Base-by-base conservation (phyloP, 1,140 invertebrate genomes). In the Eriosoma lanigerum region DNA sequence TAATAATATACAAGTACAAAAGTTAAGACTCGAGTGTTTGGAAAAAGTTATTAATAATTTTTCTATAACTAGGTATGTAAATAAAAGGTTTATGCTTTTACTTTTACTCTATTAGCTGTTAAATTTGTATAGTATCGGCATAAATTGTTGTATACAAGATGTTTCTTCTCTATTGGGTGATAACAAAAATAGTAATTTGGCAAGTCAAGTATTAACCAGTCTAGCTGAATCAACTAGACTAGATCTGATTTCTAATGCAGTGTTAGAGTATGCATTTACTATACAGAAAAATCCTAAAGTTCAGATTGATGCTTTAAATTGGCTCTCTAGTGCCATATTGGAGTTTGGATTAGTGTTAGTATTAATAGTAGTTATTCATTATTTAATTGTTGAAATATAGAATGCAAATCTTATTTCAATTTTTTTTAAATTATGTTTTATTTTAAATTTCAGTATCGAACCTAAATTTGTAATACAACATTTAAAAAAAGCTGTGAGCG, bases 1-100 rank as follows among this genome's bases (percentile, higher is more conserved):
- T 83, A 96, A 92, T 73, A 97, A 97, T 86, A 95, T 96, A 82
- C 95, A 97, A 89, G 94, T 96, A 15, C 86, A 96, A n/a, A 96
- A 96, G 85, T 86, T 92, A 3, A 90, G 92, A 83, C 84, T 97
- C 13, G 94, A 96, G 82, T 88, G 92, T 15, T 88, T 96, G 10
- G 92, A 92, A 83, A 89, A 89, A 81, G 87, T 96, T 21, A 92
- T 93, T 0, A 91, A 94, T 85, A 93, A 91, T 83, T 91, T 91
- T 83, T 87, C 90, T 1, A 88, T 94, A 82, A 91, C 92, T 2
- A 89, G 87, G 87, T 91, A 87, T 87, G 86, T 86, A 48, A 48
- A 48, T 48, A 17, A 68, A 21, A 13, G n/a, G n/a, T 21, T 21
- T 68, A 19, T 72, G 50, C 3, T n/a, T 29, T 15, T 10, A 19